Conservation (phyloP, 2,797 vertebrate species). For the Champsocephalus gunnari region DNA sequence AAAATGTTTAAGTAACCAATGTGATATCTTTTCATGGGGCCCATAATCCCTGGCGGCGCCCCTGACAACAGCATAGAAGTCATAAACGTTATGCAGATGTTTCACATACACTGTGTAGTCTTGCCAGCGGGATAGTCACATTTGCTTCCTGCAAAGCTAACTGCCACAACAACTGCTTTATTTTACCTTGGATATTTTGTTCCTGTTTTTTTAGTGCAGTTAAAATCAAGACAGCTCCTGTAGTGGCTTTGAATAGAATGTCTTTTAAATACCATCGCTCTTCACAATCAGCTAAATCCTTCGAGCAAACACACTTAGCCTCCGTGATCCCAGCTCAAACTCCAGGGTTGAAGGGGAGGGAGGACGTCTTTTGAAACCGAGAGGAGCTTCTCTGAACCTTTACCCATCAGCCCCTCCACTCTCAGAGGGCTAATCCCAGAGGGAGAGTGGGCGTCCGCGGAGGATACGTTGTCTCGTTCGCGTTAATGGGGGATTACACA, state of each 20-base stretch:
- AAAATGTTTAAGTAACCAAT: no score
- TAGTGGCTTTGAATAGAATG: slow-evolving; percentile 25
- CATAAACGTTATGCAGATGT: not conserved
- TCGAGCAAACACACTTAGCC: slow-evolving; percentile 67
- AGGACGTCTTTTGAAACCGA: slow-evolving; percentile 67
- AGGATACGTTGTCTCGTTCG: slow-evolving; percentile 74
- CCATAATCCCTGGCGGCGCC: no score
- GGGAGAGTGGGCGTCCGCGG: slow-evolving; percentile 77
- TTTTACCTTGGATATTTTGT: slow-evolving; percentile 24
- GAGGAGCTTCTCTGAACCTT: slow-evolving; percentile 77
- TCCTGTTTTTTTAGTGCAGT: slow-evolving; percentile 21
- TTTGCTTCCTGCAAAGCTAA: slow-evolving; percentile 8
- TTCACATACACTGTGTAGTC: not conserved
- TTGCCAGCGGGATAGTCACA: slow-evolving; percentile 6
- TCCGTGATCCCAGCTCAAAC: slow-evolving; percentile 56
- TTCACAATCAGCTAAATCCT: slow-evolving; percentile 61
- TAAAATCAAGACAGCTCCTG: slow-evolving; percentile 36
- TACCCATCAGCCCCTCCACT: slow-evolving; percentile 78
- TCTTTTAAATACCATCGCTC: slow-evolving; percentile 55
- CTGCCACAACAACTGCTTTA: slow-evolving; percentile 6
- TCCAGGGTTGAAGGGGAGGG: slow-evolving; percentile 41
- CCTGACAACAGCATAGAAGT: not conserved
- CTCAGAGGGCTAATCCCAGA: slow-evolving; percentile 78
- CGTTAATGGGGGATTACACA: slow-evolving; percentile 86
- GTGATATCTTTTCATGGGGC: no score